Conservation (phyloP, 2,888 invertebrate species). For the Melanophora roralis region DNA sequence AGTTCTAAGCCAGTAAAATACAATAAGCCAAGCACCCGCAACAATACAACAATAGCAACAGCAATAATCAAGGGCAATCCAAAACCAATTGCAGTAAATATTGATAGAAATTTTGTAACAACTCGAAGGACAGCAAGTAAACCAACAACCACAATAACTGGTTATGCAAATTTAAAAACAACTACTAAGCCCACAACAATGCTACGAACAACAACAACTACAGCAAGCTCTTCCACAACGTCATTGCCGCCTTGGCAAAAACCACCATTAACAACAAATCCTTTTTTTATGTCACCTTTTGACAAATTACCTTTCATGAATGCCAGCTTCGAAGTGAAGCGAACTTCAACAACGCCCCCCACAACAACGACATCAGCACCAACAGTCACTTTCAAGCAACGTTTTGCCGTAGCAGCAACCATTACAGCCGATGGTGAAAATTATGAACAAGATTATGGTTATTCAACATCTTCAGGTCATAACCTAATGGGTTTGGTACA, state of each 20-base stretch:
- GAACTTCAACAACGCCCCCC: conserved; percentile 65
- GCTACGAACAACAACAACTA: conserved; percentile 27
- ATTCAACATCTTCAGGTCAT: conserved; percentile 25
- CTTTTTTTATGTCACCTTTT: conserved; percentile 74
- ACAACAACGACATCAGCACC: conserved; percentile 39
- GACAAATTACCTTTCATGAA: conserved; percentile 75
- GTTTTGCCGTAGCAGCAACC: conserved; percentile 48
- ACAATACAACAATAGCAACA: conserved; percentile 42
- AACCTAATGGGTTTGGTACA: conserved; percentile 68
- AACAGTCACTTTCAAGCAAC: conserved; percentile 29
- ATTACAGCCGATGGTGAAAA: conserved; percentile 17
- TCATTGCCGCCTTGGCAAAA: background rate
- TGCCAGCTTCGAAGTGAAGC: conserved; percentile 73
- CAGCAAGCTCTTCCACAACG: conserved; percentile 23
- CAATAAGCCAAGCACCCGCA: conserved; percentile 59
- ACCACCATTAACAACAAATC: conserved; percentile 65
- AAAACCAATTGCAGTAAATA: conserved; percentile 62
- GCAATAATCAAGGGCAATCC: conserved; percentile 59
- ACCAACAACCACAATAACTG: conserved; percentile 31
- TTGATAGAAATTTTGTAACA: conserved; percentile 34
- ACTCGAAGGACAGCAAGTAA: conserved; percentile 51
- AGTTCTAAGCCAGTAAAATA: conserved; percentile 64
- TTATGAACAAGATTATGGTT: conserved; percentile 13
- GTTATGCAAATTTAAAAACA: conserved; percentile 38
- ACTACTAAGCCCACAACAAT: conserved; percentile 25